These are phyloP conservation scores for Phylloscopus trochilus DNA, from an alignment of 2,113 vertebrate genomes.

Conservation along the genomic window DNA sequence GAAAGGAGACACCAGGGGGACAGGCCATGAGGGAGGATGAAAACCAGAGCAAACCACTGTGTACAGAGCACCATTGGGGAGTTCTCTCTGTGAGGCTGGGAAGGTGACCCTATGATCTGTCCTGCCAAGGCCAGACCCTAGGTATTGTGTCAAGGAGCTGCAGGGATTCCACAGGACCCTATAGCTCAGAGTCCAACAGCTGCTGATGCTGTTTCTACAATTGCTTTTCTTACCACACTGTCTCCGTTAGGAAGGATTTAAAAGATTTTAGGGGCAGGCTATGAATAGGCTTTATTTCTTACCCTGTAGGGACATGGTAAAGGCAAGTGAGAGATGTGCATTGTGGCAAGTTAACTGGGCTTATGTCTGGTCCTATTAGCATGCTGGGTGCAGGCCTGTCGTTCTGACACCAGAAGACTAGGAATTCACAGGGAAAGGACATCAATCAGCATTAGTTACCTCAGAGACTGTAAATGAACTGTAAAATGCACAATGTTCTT, in stretches of 20 bases:
- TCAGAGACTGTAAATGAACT: background rate
- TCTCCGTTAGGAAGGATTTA: background rate
- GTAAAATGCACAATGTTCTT: background rate
- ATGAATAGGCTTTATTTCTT: background rate
- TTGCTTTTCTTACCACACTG: background rate
- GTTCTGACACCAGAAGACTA: background rate
- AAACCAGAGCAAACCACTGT: no score
- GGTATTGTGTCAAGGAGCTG: no score
- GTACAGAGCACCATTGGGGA: no score
- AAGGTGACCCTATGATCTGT: no score
- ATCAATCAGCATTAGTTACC: background rate
- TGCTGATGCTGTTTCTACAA: background rate
- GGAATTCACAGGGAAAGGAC: background rate
- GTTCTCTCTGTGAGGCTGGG: no score
- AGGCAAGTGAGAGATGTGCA: accelerated
- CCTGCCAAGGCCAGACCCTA: no score
- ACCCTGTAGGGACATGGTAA: background rate
- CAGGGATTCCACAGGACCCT: background rate
- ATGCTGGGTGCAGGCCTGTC: background rate
- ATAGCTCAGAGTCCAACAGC: background rate
- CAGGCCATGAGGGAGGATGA: no score
- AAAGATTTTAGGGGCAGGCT: background rate
- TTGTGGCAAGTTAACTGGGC: background rate
- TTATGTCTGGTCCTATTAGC: background rate
- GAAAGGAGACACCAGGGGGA: no score